Evolutionary conservation across 30 jellyfish, hydroid and myxozoan species (phyloP).

Genomic region (Aurelia sp.): DNA sequence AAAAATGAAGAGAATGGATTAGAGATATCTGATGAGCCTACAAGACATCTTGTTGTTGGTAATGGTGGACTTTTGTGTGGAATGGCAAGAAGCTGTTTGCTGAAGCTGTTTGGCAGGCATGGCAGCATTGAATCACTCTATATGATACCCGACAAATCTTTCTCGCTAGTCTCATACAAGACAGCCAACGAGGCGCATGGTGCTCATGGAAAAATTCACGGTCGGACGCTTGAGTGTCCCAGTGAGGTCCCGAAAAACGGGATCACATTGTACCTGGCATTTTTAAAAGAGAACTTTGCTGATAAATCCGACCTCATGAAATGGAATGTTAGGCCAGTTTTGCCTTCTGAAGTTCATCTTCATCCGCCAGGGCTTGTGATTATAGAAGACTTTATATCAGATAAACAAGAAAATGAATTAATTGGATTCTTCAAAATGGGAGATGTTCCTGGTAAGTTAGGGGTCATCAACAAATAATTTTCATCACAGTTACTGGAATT

Average conservation of each 20-base stretch:
- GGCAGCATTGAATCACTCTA: constrained; percentile 70
- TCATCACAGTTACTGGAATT: too few species aligned
- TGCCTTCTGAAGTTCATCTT: constrained; percentile 32
- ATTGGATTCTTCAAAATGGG: constrained; percentile 54
- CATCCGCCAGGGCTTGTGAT: constrained; percentile 82
- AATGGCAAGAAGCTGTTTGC: constrained; percentile 62
- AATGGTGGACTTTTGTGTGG: constrained; percentile 96
- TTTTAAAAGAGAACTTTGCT: constrained; percentile 22
- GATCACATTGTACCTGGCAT: constrained; percentile 56
- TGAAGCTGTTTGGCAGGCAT: constrained; percentile 56
- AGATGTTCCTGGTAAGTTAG: constrained; percentile 28
- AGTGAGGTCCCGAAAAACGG: constrained; percentile 16
- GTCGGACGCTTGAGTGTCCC: constrained; percentile 45
- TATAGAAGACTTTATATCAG: constrained; percentile 59
- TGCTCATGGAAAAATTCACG: constrained; percentile 68
- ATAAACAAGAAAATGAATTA: constrained; percentile 61
- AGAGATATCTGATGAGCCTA: constrained; percentile 71
- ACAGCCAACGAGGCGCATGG: constrained; percentile 31
- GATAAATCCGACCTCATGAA: neutral
- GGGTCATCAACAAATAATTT: too few species aligned
- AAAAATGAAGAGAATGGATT: constrained; percentile 51
- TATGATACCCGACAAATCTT: constrained; percentile 86
- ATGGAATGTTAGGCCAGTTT: constrained; percentile 46
- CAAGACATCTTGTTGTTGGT: constrained; percentile 83
- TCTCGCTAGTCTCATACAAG: constrained; percentile 64